Evolutionary conservation across 2,113 vertebrate species (phyloP), one percentile per base, ranked within the genome.

Genomic region (Gymnocephalus cernua): DNA sequence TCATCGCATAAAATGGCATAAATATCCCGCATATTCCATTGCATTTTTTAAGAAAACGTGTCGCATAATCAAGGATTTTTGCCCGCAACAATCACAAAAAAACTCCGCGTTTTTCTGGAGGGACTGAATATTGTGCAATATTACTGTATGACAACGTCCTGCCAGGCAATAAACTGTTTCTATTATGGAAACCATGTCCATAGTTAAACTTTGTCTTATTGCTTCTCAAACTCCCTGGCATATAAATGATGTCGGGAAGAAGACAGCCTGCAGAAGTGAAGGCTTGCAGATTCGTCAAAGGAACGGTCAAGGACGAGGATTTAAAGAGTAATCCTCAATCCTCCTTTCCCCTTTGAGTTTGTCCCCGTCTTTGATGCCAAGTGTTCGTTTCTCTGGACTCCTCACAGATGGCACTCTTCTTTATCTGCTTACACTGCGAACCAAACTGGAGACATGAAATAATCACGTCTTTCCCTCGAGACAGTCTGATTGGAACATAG

Each of bases 301-400:
- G 70, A 77, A 68, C 23, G 57, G 74, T 82, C 79, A 82, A 82
- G 82, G 79, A 82, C 76, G 15, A 74, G 73, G 80, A 83, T 80
- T 86, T 83, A 58, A 70, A 80, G 53, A 77, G 25, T 62, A 83
- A 86, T 80, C 77, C 77, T 65, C 63, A 23, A 41, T 64, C 29
- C 1, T 29, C 16, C 38, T 68, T 48, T 77, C 56, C 47, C 16
- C 65, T 80, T 80, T 87, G 62, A 80, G 47, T 59, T 32, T 54
- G 58, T 79, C 71, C 45, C 27, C 18, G 41, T 63, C 23, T 77
- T 74, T 86, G 38, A 65, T 61, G 63, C 50, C 47, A 25, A 56
- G 15, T 23, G n/a, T 58, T 75, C n/a, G 19, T 29, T 59, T 74
- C 35, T 47, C 14, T 47, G 45, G 45, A 32, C 19, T 13, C 47